phyloP scores from a whole-genome alignment of 2,113 vertebrate species.

The Aspiorhynchus laticeps region DNA sequence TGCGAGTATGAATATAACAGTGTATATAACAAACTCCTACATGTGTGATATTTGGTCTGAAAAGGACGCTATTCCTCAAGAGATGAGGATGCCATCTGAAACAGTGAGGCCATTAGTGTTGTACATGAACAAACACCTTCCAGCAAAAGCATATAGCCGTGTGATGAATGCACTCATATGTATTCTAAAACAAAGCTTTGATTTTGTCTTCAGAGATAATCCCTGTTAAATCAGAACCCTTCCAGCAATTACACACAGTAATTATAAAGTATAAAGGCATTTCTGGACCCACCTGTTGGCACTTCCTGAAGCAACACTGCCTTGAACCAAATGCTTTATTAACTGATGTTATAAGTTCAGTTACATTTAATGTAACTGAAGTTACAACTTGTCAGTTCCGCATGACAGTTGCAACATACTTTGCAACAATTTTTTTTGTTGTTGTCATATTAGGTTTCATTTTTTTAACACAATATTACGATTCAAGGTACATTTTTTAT shows the following conservation, averaged over 20 bases:
- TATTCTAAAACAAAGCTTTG: constrained; percentile 24
- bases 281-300: not conserved
- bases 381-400: not conserved
- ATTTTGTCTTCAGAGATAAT: not conserved
- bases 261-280: not conserved
- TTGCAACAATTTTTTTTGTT: not conserved
- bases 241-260: not conserved
- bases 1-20: not conserved
- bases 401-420: not conserved
- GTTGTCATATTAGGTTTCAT: not conserved
- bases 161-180: not conserved
- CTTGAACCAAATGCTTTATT: not conserved
- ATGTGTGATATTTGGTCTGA: constrained; percentile 31
- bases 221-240: not conserved
- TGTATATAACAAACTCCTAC: constrained; percentile 26
- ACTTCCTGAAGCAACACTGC: not conserved
- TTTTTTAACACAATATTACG: not conserved
- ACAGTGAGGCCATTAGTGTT: constrained; percentile 2
- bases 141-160: not conserved
- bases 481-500: not conserved
- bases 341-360: too few relatives aligned
- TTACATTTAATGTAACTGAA: too few relatives aligned
- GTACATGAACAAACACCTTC: constrained; percentile 20
- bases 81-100: constrained; percentile 11
- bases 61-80: constrained; percentile 11